Conservation (phyloP, 92 coral and sea anemone genomes). For the Porites cylindrica region DNA sequence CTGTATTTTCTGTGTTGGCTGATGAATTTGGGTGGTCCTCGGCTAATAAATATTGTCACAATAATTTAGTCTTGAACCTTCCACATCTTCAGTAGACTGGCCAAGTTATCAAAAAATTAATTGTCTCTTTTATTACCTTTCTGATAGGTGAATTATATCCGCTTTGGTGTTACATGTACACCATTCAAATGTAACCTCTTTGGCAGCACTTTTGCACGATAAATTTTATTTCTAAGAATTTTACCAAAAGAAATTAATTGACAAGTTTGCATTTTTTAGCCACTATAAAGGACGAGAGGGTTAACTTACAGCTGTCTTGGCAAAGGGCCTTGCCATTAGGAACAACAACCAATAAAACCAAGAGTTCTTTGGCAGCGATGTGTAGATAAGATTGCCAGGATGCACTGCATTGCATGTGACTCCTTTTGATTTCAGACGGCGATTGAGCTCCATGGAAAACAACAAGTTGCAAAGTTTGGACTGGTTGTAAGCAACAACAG, state of each 20-base stretch:
- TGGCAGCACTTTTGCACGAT: no score
- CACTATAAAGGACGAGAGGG: not conserved
- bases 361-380: constrained; percentile 79
- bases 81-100: no score
- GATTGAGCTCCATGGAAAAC: constrained; percentile 92
- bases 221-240: not conserved
- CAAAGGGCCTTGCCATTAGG: constrained; percentile 82
- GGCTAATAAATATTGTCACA: no score
- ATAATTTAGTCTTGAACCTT: no score
- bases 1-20: no score
- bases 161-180: no score
- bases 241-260: not conserved
- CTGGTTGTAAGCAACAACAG: constrained; percentile 94
- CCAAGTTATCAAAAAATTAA: no score
- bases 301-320: constrained; percentile 84
- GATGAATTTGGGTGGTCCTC: no score
- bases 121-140: no score
- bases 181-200: no score
- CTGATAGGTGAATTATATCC: no score
- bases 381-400: constrained; percentile 94
- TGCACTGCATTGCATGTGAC: constrained; percentile 95
- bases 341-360: constrained; percentile 89
- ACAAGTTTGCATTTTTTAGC: not conserved
- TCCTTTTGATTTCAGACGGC: constrained; percentile 80
- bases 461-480: constrained; percentile 92